These are phyloP conservation scores for Lycophotia porphyrea DNA, from an alignment of 2,888 invertebrate genomes.

Conservation along the genomic window DNA sequence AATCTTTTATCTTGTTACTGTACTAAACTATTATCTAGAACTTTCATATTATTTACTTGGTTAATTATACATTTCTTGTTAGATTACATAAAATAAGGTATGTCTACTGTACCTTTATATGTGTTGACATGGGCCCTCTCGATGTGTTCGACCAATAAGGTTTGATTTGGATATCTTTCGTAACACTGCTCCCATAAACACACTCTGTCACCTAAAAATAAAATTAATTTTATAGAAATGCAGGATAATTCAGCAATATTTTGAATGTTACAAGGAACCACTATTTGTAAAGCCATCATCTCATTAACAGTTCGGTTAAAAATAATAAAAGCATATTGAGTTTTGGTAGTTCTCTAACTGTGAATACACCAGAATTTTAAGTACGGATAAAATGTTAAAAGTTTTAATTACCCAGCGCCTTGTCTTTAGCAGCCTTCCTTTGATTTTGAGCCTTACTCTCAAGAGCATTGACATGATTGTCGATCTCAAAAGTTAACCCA, in stretches of 20 bases:
- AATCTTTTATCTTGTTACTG: background rate
- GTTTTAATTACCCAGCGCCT: conserved; percentile 77
- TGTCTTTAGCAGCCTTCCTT: conserved; percentile 78
- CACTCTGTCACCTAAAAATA: conserved; percentile 82
- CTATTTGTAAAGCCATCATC: background rate
- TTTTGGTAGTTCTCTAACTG: background rate
- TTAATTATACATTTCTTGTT: background rate
- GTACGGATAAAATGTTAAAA: background rate
- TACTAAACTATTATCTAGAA: background rate
- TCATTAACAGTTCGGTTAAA: background rate
- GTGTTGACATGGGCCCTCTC: conserved; percentile 97
- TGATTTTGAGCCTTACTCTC: conserved; percentile 69
- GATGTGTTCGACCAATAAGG: conserved; percentile 95
- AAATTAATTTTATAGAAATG: background rate
- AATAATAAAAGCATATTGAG: background rate
- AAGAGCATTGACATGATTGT: conserved; percentile 69
- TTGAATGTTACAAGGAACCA: background rate
- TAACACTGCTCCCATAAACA: conserved; percentile 97
- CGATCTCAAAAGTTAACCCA: conserved; percentile 82
- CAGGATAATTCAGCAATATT: background rate
- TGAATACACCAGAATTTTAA: background rate
- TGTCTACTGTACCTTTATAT: conserved; percentile 90
- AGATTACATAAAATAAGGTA: background rate
- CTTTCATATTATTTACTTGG: background rate
- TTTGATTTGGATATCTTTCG: conserved; percentile 94